Conservation (phyloP, 2,888 invertebrate species). For the Macrophya alboannulata region DNA sequence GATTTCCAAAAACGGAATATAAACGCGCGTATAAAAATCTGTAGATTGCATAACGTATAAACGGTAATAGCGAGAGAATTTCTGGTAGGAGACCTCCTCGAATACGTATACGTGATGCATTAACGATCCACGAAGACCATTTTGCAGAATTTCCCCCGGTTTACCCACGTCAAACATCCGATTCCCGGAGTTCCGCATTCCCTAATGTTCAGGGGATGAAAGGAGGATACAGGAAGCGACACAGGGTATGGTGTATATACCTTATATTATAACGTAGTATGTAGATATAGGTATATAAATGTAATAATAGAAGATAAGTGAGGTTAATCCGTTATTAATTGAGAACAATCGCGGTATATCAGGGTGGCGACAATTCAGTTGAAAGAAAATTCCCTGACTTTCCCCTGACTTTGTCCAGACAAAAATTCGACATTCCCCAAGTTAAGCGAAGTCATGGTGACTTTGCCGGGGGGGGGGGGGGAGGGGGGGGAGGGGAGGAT, state of each 20-base stretch:
- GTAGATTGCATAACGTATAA: not conserved
- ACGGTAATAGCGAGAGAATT: too few species aligned
- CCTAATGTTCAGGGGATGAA: constrained; percentile 9
- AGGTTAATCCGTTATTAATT: constrained; percentile 37
- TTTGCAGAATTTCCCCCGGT: not conserved
- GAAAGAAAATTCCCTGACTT: too few species aligned
- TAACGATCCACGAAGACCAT: constrained; percentile 30
- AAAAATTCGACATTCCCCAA: too few species aligned
- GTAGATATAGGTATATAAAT: not conserved
- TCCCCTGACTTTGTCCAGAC: too few species aligned
- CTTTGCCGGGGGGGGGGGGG: too few species aligned
- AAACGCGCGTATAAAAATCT: not conserved
- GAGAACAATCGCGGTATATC: not conserved
- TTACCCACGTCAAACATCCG: constrained; percentile 47
- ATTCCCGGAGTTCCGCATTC: not conserved
- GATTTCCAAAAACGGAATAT: not conserved
- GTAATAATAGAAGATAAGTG: not conserved
- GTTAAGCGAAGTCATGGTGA: too few species aligned
- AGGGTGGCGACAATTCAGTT: too few species aligned
- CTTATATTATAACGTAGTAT: not conserved
- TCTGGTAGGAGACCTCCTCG: not conserved
- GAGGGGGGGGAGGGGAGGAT: too few species aligned
- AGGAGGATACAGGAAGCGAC: not conserved
- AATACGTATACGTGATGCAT: constrained; percentile 39
- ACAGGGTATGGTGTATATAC: not conserved